Conservation (phyloP, 37 sponge, comb jelly and placozoan species). For the Chondrilla cf. caribensis region DNA sequence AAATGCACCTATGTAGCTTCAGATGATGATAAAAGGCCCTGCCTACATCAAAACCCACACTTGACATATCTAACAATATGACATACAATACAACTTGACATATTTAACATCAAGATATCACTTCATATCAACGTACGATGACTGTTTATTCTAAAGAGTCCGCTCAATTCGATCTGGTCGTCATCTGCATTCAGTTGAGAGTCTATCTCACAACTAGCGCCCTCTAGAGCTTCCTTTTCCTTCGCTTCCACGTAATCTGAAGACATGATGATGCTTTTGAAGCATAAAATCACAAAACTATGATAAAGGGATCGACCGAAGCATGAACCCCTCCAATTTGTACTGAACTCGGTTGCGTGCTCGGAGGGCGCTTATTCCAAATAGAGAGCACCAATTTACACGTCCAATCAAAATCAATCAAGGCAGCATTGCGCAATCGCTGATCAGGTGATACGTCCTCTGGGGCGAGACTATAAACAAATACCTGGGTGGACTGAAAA, state of each 20-base stretch:
- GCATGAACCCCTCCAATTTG: not conserved
- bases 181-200: constrained; percentile 47
- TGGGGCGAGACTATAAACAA: too few relatives aligned
- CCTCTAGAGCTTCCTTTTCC: constrained; percentile 47
- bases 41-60: too few relatives aligned
- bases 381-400: not conserved
- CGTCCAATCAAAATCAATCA: not conserved
- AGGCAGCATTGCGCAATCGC: too few relatives aligned
- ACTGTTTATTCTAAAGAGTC: constrained; percentile 50
- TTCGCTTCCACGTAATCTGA: not conserved
- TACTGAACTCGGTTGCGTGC: not conserved
- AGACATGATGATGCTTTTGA: too few relatives aligned
- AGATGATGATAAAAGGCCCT: too few relatives aligned
- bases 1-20: too few relatives aligned
- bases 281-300: too few relatives aligned
- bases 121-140: constrained; percentile 55
- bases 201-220: constrained; percentile 66
- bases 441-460: too few relatives aligned
- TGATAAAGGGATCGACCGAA: not conserved
- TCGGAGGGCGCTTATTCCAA: not conserved
- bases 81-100: too few relatives aligned
- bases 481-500: too few relatives aligned
- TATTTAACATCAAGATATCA: too few relatives aligned
- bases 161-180: constrained; percentile 59
- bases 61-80: too few relatives aligned